phyloP scores from a whole-genome alignment of 2,888 invertebrate species.

The Caenorhabditis sp. region DNA sequence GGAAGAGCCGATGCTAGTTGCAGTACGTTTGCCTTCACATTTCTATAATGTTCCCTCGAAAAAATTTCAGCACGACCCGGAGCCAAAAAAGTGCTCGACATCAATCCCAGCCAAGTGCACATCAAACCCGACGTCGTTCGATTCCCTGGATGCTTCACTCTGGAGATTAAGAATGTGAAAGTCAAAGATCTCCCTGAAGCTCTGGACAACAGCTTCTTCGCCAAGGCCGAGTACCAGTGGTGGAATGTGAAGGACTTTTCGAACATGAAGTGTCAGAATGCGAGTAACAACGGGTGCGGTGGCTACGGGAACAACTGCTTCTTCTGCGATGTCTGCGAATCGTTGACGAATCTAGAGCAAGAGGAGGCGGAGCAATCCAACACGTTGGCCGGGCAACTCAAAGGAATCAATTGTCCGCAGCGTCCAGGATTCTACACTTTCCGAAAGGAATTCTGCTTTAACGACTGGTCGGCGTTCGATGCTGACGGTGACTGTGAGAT shows the following conservation, averaged over 20 bases:
- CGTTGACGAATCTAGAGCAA: slow-evolving; percentile 77
- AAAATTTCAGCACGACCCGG: slow-evolving; percentile 80
- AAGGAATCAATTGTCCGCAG: slow-evolving; percentile 82
- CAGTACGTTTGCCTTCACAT: slow-evolving; percentile 75
- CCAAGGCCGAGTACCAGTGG: slow-evolving; percentile 83
- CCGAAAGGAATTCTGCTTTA: slow-evolving; percentile 83
- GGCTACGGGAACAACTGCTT: slow-evolving; percentile 83
- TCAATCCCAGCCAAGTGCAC: slow-evolving; percentile 80
- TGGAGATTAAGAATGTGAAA: slow-evolving; percentile 81
- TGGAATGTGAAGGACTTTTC: slow-evolving; percentile 82
- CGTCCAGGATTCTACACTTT: slow-evolving; percentile 81
- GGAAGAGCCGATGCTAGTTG: slow-evolving; percentile 82
- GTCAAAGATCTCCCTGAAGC: slow-evolving; percentile 76
- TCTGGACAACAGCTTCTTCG: slow-evolving; percentile 81
- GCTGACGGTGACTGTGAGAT: slow-evolving; percentile 82
- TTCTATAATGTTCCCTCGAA: not conserved
- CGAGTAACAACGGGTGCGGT: slow-evolving; percentile 82
- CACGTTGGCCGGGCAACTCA: slow-evolving; percentile 74
- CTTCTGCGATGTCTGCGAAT: slow-evolving; percentile 83
- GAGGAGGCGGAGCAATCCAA: slow-evolving; percentile 52
- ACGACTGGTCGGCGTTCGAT: slow-evolving; percentile 83
- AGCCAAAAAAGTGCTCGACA: slow-evolving; percentile 79
- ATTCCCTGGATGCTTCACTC: slow-evolving; percentile 83
- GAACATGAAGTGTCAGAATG: slow-evolving; percentile 82
- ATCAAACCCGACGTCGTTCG: slow-evolving; percentile 81